A percentile compares a stretch with the other conserved stretches of the same genome.
These are phyloP conservation scores for Mormyrus iriodes DNA, from an alignment of 2,113 vertebrate genomes.

Conservation along the genomic window DNA sequence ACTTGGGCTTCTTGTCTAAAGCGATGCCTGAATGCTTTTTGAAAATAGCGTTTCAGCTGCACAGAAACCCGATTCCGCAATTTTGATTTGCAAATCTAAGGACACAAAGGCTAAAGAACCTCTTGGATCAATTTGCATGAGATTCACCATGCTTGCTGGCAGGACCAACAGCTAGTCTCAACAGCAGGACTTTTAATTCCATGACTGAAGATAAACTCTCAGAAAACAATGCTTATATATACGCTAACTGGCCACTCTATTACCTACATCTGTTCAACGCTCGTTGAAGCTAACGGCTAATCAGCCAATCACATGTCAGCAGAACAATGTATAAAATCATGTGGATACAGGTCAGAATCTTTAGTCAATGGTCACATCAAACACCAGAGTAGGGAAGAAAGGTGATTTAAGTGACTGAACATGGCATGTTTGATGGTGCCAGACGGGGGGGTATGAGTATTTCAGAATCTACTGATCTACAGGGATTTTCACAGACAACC, in stretches of 20 bases:
- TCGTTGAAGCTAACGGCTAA: background rate
- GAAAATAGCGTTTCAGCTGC: conserved; percentile 46
- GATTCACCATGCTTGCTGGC: background rate
- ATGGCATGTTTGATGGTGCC: no score
- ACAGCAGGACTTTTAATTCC: background rate
- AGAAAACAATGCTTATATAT: background rate
- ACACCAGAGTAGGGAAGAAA: no score
- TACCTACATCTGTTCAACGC: background rate
- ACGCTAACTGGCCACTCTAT: background rate
- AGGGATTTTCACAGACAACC: no score
- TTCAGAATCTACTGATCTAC: no score
- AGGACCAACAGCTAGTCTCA: background rate
- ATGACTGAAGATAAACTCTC: background rate
- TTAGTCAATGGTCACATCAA: no score
- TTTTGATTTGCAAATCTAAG: conserved; percentile 32
- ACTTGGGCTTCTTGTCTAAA: background rate
- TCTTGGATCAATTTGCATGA: conserved; percentile 24
- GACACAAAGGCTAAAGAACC: conserved; percentile 34
- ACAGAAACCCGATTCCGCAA: conserved; percentile 34
- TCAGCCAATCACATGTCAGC: background rate
- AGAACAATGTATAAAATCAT: no score
- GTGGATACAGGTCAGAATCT: no score
- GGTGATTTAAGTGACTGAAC: no score
- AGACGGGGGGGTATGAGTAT: no score
- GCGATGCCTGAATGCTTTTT: background rate